Conservation (phyloP, 1,140 invertebrate genomes). For the Saccostrea glomerata region DNA sequence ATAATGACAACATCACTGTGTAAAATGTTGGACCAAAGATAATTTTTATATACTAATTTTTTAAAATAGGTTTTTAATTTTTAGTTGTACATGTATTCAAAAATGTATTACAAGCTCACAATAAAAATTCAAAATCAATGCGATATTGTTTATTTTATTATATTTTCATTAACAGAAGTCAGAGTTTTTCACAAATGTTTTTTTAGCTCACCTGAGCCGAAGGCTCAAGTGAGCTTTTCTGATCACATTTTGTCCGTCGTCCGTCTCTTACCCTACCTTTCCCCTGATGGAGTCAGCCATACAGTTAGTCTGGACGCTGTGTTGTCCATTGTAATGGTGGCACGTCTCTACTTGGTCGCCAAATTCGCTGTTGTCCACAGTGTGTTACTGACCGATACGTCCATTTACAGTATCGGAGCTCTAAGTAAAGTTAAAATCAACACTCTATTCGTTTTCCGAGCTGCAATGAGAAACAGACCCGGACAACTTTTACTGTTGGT, state of each 20-base stretch:
- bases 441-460: constrained; percentile 75
- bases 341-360: constrained; percentile 71
- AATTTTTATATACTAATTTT: constrained; percentile 1
- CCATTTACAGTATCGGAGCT: constrained; percentile 76
- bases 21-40: not conserved
- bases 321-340: constrained; percentile 77
- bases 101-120: not conserved
- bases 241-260: too few relatives aligned
- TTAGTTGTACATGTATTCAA: not conserved
- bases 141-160: too few relatives aligned
- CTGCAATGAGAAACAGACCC: constrained; percentile 74
- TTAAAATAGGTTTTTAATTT: not conserved
- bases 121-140: too few relatives aligned
- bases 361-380: constrained; percentile 76
- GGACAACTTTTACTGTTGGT: constrained; percentile 67
- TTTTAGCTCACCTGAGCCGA: too few relatives aligned
- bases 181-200: too few relatives aligned
- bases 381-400: constrained; percentile 74
- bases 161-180: too few relatives aligned
- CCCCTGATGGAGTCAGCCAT: constrained; percentile 52
- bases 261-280: constrained; percentile 47
- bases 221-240: too few relatives aligned
- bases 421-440: constrained; percentile 78
- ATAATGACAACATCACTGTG: not conserved
- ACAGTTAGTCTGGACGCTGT: constrained; percentile 73